Evolutionary conservation across 37 sponge, comb jelly and placozoan species (phyloP).

Genomic region (Bolinopsis microptera): DNA sequence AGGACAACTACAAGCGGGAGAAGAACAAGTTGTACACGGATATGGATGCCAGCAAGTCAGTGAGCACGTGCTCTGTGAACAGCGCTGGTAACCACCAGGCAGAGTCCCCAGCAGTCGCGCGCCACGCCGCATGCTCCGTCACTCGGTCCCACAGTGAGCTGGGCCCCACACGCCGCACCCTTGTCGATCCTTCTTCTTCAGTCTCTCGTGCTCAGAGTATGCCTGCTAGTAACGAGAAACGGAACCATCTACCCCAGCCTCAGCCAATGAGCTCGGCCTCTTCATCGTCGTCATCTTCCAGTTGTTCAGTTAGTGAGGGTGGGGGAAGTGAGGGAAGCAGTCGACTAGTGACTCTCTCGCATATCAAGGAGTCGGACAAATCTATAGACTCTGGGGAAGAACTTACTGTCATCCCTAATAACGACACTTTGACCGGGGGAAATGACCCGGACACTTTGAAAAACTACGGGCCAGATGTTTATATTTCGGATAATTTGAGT

Average conservation of each 20-base stretch:
- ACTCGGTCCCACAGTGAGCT: constrained; percentile 30
- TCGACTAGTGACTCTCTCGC: neutral
- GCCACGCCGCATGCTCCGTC: neutral
- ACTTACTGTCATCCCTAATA: neutral
- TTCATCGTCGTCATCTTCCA: neutral
- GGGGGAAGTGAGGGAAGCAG: neutral
- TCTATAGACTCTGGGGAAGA: neutral
- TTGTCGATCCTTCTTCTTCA: neutral
- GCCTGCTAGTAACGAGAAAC: constrained; percentile 51
- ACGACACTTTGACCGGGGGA: neutral
- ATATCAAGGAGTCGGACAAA: constrained; percentile 59
- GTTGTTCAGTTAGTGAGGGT: constrained; percentile 16
- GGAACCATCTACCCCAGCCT: neutral
- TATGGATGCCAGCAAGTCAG: neutral
- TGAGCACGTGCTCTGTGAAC: constrained; percentile 21
- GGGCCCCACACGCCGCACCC: constrained; percentile 13
- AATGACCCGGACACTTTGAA: neutral
- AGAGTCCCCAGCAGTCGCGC: neutral
- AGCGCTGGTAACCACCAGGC: neutral
- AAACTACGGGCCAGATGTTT: neutral
- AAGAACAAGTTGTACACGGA: constrained; percentile 50
- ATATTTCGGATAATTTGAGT: neutral
- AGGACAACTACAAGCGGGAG: constrained; percentile 25
- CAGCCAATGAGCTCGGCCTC: constrained; percentile 12
- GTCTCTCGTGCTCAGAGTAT: constrained; percentile 59